Conservation (phyloP, 2,888 invertebrate species). For the Allygus modestus region DNA sequence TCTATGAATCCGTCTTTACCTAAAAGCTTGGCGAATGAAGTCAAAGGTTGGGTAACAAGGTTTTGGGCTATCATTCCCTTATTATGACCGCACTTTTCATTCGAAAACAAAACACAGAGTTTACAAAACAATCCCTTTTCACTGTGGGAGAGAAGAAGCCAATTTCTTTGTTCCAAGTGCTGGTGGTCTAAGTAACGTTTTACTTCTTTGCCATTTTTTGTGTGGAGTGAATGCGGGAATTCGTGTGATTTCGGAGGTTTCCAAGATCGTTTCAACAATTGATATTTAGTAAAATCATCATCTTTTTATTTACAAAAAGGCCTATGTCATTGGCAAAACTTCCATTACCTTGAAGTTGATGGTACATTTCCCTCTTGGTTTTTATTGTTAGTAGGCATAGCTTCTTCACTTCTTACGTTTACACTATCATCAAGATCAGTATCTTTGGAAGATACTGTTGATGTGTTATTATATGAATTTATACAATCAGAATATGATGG, state of each 20-base stretch:
- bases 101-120: background rate
- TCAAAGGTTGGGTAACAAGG: background rate
- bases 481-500: too few relatives aligned
- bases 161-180: slow-evolving; percentile 16
- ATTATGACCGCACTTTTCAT: too few relatives aligned
- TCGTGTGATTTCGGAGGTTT: background rate
- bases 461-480: too few relatives aligned
- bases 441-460: too few relatives aligned
- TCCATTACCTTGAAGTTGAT: too few relatives aligned
- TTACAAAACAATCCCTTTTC: slow-evolving; percentile 22
- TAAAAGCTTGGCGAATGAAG: background rate
- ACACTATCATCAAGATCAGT: too few relatives aligned
- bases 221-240: slow-evolving; percentile 6
- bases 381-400: too few relatives aligned
- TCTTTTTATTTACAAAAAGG: too few relatives aligned
- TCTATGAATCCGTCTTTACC: background rate
- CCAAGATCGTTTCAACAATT: background rate
- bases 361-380: too few relatives aligned
- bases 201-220: slow-evolving; percentile 3
- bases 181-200: slow-evolving; percentile 14
- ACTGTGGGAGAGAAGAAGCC: background rate
- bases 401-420: too few relatives aligned
- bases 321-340: too few relatives aligned
- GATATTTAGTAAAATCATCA: background rate
- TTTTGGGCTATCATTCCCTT: background rate